These are phyloP conservation scores for Acanthochromis polyacanthus DNA, from an alignment of 2,113 vertebrate species.

Conservation along the genomic window DNA sequence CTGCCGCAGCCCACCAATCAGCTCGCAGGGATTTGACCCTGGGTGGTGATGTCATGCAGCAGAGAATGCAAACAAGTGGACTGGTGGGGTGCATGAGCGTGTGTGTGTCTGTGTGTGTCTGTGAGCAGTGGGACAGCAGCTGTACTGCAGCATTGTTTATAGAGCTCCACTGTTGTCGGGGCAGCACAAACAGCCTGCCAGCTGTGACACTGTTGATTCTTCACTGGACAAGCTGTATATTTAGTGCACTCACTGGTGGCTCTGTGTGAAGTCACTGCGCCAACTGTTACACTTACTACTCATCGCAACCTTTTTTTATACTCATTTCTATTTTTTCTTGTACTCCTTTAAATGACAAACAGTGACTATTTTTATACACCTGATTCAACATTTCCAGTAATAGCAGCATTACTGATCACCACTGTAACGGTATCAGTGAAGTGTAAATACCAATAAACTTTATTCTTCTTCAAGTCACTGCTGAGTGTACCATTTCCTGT, in stretches of 20 bases:
- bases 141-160: constrained; percentile 63
- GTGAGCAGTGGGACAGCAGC: constrained; percentile 29
- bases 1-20: constrained; percentile 57
- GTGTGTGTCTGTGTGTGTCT: constrained; percentile 24
- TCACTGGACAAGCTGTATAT: constrained; percentile 58
- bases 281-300: constrained; percentile 40
- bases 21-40: constrained; percentile 47
- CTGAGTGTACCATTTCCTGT: constrained; percentile 67
- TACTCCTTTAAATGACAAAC: background rate
- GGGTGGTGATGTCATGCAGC: constrained; percentile 77
- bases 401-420: background rate
- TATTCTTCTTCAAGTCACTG: constrained; percentile 4
- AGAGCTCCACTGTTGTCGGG: constrained; percentile 66
- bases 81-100: constrained; percentile 18
- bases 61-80: constrained; percentile 78
- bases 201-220: constrained; percentile 79
- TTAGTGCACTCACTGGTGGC: constrained; percentile 44
- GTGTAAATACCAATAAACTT: background rate
- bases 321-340: background rate
- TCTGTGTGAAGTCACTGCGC: constrained; percentile 33
- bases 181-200: constrained; percentile 74
- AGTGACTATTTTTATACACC: background rate
- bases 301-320: constrained; percentile 13
- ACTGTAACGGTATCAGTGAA: background rate
- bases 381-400: background rate